phyloP scores from a whole-genome alignment of 92 coral and sea anemone species.

The Porites lobata region DNA sequence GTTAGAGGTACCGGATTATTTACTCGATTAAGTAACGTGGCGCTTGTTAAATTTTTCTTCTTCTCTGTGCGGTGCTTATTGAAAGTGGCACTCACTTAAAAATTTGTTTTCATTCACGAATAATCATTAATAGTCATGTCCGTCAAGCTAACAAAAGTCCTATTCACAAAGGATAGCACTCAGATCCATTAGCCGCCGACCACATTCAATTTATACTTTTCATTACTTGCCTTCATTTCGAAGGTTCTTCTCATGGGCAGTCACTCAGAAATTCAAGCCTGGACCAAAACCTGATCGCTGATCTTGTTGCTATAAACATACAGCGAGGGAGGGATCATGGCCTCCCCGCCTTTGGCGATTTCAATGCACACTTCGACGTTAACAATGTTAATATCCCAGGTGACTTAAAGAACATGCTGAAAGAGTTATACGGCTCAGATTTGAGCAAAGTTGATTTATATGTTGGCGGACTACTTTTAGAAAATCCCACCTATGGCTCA shows the following conservation, averaged over 20 bases:
- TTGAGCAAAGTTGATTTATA: conserved; percentile 79
- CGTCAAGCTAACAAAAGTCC: no score
- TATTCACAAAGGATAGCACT: no score
- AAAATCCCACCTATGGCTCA: conserved; percentile 39
- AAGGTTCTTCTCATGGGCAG: conserved; percentile 11
- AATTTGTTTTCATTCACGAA: no score
- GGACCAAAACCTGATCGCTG: conserved; percentile 19
- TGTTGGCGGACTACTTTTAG: conserved; percentile 81
- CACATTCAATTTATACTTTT: no score
- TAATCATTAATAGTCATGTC: no score
- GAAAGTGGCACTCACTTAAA: no score
- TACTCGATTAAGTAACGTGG: no score
- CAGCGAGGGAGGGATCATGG: conserved; percentile 97
- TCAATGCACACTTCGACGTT: not conserved
- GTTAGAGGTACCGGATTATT: no score
- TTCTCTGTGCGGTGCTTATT: no score
- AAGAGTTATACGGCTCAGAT: conserved; percentile 12
- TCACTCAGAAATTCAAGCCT: not conserved
- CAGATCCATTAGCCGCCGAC: no score
- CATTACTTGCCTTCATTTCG: not conserved
- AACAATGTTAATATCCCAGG: not conserved
- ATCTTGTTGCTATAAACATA: conserved; percentile 88
- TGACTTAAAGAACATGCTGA: not conserved
- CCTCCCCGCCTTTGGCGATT: conserved; percentile 78
- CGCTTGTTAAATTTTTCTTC: no score